A percentile compares a stretch with the other conserved stretches of the same genome.
Conservation (phyloP, 2,797 vertebrate species). For the Tapirus indicus region DNA sequence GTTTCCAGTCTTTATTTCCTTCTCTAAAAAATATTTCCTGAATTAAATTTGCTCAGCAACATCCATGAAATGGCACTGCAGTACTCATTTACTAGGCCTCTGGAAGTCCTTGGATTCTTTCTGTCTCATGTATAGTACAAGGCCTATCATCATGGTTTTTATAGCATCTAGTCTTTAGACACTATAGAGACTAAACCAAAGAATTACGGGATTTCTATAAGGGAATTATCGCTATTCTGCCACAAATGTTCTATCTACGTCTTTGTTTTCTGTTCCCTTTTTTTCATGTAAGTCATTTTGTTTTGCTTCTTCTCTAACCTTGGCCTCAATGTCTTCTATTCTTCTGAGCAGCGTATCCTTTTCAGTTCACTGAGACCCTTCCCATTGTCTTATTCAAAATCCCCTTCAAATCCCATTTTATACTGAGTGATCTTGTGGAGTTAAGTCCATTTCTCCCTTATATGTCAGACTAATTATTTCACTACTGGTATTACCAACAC, state of each 20-base stretch:
- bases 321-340: background rate
- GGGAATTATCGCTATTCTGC: background rate
- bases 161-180: background rate
- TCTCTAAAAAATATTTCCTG: conserved; percentile 35
- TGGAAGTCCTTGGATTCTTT: background rate
- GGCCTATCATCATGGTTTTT: background rate
- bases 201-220: background rate
- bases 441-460: background rate
- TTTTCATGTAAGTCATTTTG: background rate
- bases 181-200: background rate
- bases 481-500: background rate
- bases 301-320: conserved; percentile 3
- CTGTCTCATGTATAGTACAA: background rate
- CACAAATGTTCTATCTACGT: background rate
- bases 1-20: background rate
- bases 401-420: background rate
- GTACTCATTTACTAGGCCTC: background rate
- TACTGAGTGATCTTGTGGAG: background rate
- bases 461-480: background rate
- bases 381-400: conserved; percentile 37
- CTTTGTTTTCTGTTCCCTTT: background rate
- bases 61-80: background rate
- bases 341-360: background rate
- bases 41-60: conserved; percentile 30
- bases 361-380: background rate